Evolutionary conservation across 1,140 invertebrate species (phyloP), one percentile per base, ranked within the genome.

Genomic region (Drosophila pandora): DNA sequence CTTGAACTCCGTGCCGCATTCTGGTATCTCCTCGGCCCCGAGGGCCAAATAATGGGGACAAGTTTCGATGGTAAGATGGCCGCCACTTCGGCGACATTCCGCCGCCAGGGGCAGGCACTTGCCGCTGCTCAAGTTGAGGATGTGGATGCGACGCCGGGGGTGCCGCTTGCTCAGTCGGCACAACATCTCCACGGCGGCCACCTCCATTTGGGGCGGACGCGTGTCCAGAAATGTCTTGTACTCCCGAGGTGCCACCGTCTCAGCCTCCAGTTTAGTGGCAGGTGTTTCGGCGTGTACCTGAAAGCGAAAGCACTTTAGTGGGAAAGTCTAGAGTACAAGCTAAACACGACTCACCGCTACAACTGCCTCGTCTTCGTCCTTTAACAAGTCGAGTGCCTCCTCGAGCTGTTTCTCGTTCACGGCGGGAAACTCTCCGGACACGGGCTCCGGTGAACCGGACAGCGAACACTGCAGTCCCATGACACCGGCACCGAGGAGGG

Each of bases 391-490:
- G 2, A 91, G 57, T 0, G 74, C 69, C 8, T 68, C 54, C n/a
- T 53, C 58, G 13, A 91, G 57, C 7, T 96, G 93, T 10, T 91
- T 59, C 62, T 92, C 88, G 10, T 90, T 93, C 0, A 96, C 94
- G 56, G 94, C 71, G 0, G 76, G 55, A 34, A 91, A 91, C 53
- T 91, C 90, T 9, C 61, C 49, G 13, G 43, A 57, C 0, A 91
- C 82, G 0, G 90, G 90, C 9, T 61, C 4, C 0, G 90, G 56
- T 56, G 94, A 94, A 3, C 94, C 93, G 74, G 94, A 94, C 3
- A 96, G 90, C 59, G 96, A 95, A 87, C 95, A 96, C 91, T 96
- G 96, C 58, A 96, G 95, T 3, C 95, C 95, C 6, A 95, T 93
- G 0, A 96, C 95, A 13, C 95, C 95, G 43, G 93, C 94, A 1